Evolutionary conservation across 2,888 invertebrate species (phyloP).

Genomic region (Eupithecia centaureata): DNA sequence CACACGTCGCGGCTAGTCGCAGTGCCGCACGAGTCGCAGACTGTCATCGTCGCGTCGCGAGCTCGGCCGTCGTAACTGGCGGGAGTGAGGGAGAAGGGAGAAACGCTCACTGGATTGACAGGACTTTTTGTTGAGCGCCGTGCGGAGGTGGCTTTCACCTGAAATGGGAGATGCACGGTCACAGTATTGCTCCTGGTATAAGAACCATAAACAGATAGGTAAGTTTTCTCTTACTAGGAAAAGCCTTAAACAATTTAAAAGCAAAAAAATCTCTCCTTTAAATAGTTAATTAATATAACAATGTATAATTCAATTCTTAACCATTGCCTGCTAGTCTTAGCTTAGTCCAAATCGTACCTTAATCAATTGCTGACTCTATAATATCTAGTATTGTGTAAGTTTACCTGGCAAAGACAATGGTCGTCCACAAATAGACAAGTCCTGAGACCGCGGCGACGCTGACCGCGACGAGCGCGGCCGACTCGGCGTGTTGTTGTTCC

Average conservation of each 20-base stretch:
- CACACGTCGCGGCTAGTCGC: conserved; percentile 63
- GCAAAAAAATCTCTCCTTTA: no score
- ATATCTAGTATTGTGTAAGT: background rate
- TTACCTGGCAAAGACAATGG: conserved; percentile 73
- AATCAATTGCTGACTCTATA: no score
- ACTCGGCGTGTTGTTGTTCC: conserved; percentile 54
- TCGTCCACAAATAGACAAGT: conserved; percentile 65
- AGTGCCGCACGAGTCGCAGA: conserved; percentile 71
- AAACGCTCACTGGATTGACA: conserved; percentile 68
- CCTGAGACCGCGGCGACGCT: conserved; percentile 74
- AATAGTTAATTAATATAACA: no score
- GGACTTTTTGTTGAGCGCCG: conserved; percentile 69
- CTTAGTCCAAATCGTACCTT: no score
- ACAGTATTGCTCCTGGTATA: background rate
- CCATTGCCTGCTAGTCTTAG: no score
- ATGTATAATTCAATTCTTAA: no score
- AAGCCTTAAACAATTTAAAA: no score
- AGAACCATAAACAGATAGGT: background rate
- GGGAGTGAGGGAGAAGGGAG: conserved; percentile 73
- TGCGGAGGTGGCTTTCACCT: conserved; percentile 79
- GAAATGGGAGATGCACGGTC: conserved; percentile 22
- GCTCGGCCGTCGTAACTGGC: conserved; percentile 68
- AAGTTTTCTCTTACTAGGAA: background rate
- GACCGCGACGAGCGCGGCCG: conserved; percentile 72
- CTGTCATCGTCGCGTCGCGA: conserved; percentile 66